Base-by-base conservation (phyloP, 2,888 invertebrate species). In the Clitarchus hookeri region DNA sequence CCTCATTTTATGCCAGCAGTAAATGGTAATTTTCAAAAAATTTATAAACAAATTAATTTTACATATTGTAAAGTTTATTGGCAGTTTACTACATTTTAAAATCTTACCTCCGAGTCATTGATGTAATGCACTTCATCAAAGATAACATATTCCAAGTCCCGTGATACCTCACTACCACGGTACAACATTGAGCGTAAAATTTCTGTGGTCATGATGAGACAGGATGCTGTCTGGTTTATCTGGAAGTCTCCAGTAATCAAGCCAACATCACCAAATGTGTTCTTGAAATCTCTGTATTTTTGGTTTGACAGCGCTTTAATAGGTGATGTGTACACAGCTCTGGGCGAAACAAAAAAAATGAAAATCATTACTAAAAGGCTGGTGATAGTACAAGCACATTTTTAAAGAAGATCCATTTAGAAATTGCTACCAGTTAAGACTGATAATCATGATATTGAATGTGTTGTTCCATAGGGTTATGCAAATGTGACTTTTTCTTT, bases 51-150 rank as follows among this genome's bases (percentile, higher is more conserved):
- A 36, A 36, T 36, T 3, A 36, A 4, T 36, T 36, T 36, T 36
- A 36, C 36, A 3, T 36, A 36, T 36, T 36, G 1, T 36, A 36
- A 36, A 36, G 36, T 83, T 19, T 25, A 36, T 16, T n/a, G 26
- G 44, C 11, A 25, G 48, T 8, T 48, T 48, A 48, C 12, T 1
- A 48, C 0, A 48, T 11, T 48, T 48, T 82, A 79, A 26, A 44
- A 27, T 90, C 91, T 90, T 89, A 96, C 97, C 92, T 98, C 98
- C 80, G 95, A 94, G 92, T 99, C 98, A 91, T 99, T 99, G 88
- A 99, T 98, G 90, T 99, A 99, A 91, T 99, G 99, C 12, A 99
- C 98, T 92, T 99, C 99, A 91, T 99, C 99, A 91, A 99, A 99
- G 90, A 99, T 98, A 4, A 99, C 99, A 93, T 98, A 99, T 91